phyloP scores from a whole-genome alignment of 2,888 invertebrate genomes.

The Pristionchus maxplancki region DNA sequence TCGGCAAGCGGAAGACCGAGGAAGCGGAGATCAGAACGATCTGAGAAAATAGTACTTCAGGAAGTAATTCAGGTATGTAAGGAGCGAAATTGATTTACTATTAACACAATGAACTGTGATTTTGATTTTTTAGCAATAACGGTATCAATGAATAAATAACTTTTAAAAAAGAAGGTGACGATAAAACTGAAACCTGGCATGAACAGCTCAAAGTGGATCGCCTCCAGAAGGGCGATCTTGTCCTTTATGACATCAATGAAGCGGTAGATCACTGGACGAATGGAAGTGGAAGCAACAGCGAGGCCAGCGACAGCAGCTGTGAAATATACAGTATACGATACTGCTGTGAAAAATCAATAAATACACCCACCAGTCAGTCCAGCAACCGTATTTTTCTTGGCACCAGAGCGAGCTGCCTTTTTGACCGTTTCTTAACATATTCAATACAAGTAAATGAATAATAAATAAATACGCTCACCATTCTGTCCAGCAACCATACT shows the following conservation, averaged over 20 bases:
- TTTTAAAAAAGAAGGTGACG: background rate
- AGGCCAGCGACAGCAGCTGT: background rate
- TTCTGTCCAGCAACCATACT: no score
- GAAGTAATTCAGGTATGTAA: background rate
- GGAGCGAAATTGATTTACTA: no score
- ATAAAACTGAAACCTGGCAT: background rate
- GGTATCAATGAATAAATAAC: background rate
- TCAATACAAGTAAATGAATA: no score
- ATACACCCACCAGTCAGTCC: background rate
- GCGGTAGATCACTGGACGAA: constrained; percentile 25
- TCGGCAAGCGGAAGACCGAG: background rate
- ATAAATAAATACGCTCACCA: no score
- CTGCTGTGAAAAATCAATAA: background rate
- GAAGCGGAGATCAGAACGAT: constrained; percentile 2
- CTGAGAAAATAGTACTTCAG: background rate
- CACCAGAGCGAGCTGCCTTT: background rate
- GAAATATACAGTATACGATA: background rate
- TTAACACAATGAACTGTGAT: background rate
- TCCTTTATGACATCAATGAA: background rate
- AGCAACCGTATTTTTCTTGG: background rate
- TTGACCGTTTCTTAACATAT: no score
- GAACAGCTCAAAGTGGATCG: constrained; percentile 32
- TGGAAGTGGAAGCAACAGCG: background rate
- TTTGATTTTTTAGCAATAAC: background rate
- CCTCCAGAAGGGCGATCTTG: background rate